phyloP scores from a whole-genome alignment of 1,140 invertebrate species.

The Dendrolimus kikuchii region DNA sequence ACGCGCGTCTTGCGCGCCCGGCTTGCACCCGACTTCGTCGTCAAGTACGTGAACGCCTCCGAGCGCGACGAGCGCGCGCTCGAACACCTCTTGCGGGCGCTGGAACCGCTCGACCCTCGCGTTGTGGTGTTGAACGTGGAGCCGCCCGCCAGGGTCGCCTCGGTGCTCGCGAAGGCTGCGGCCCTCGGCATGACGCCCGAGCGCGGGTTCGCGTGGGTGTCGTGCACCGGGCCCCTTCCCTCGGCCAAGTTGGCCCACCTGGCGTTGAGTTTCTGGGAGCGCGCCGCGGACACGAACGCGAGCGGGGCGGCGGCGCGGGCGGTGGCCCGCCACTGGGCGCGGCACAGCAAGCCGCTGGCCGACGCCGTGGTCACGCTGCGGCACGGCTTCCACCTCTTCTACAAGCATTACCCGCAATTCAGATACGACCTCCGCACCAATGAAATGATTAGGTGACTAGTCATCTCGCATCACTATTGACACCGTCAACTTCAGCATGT shows the following conservation, averaged over 20 bases:
- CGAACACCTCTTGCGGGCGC: neutral
- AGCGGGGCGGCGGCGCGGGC: neutral
- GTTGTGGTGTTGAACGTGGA: slow-evolving; percentile 1
- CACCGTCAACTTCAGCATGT: too few relatives aligned
- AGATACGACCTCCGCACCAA: slow-evolving; percentile 1
- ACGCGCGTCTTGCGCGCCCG: too few relatives aligned
- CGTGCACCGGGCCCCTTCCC: slow-evolving; percentile 16
- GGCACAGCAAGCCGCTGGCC: neutral
- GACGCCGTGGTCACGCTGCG: slow-evolving; percentile 6
- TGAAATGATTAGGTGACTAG: neutral
- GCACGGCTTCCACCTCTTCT: neutral
- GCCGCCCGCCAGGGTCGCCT: neutral
- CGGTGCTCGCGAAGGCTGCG: neutral
- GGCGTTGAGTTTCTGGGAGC: neutral
- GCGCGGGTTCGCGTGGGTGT: neutral
- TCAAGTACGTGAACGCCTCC: too few relatives aligned
- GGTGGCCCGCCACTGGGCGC: neutral
- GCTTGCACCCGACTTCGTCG: neutral
- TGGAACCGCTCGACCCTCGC: neutral
- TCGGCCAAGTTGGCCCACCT: neutral
- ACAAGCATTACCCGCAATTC: neutral
- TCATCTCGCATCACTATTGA: neutral
- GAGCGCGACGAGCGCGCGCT: neutral
- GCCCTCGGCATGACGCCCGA: neutral
- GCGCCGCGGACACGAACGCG: neutral